These are phyloP conservation scores for Brachionus paranguensis DNA, from an alignment of 1,140 invertebrate genomes.

Conservation along the genomic window DNA sequence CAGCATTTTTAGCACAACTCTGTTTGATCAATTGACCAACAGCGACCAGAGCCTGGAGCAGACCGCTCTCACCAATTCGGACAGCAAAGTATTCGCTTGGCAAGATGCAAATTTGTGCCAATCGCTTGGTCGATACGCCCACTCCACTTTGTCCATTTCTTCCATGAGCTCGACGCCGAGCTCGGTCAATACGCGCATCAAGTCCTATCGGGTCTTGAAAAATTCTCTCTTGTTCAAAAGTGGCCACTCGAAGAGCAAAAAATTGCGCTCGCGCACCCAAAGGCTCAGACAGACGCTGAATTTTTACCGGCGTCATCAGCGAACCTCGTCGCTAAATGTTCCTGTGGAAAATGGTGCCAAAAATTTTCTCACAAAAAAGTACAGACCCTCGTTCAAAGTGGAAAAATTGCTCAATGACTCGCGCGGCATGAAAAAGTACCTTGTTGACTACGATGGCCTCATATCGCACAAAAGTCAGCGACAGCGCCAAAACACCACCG, in stretches of 20 bases:
- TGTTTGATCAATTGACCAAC: background rate
- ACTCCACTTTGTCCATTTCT: background rate
- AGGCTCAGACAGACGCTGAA: background rate
- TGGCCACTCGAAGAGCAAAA: background rate
- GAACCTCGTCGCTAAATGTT: background rate
- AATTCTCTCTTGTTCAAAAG: background rate
- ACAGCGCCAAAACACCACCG: background rate
- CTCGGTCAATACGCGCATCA: background rate
- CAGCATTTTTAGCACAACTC: background rate
- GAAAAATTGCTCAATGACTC: conserved; percentile 33
- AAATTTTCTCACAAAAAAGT: background rate
- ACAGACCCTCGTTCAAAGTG: conserved; percentile 10
- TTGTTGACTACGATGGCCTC: conserved; percentile 22
- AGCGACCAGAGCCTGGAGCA: background rate
- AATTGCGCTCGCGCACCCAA: background rate
- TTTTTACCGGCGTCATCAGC: conserved; percentile 15
- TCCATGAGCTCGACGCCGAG: background rate
- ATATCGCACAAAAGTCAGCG: background rate
- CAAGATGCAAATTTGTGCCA: background rate
- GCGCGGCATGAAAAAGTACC: conserved; percentile 37
- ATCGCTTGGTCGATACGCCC: background rate
- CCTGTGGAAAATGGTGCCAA: background rate
- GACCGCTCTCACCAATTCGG: background rate
- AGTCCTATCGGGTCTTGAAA: background rate
- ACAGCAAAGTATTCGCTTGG: background rate